Evolutionary conservation across 2,797 vertebrate genomes (phyloP).

Genomic region (Sparidentex hasta): DNA sequence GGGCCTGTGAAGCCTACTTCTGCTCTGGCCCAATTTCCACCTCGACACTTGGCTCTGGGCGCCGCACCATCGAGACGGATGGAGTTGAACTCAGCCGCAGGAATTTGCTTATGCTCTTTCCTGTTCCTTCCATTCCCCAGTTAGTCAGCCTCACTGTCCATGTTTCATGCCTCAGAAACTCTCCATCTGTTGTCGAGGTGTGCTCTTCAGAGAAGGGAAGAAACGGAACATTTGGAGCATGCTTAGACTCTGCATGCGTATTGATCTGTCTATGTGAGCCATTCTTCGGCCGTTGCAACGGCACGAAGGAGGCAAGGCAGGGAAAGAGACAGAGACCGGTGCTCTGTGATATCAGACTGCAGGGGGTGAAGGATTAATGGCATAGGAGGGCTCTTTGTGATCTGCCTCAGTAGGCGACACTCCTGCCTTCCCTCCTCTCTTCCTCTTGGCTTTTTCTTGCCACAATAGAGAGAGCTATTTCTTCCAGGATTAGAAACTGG

Average conservation of each 20-base stretch:
- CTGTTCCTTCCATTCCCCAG: constrained; percentile 42
- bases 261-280: constrained; percentile 45
- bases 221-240: constrained; percentile 59
- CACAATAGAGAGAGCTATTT: constrained; percentile 58
- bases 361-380: constrained; percentile 76
- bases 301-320: constrained; percentile 26
- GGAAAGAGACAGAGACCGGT: constrained; percentile 42
- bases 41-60: constrained; percentile 62
- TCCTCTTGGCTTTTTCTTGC: constrained; percentile 51
- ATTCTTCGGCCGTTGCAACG: constrained; percentile 39
- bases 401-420: constrained; percentile 59
- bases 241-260: constrained; percentile 42
- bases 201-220: constrained; percentile 49
- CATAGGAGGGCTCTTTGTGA: constrained; percentile 71
- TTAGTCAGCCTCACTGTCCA: constrained; percentile 48
- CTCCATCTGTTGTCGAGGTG: constrained; percentile 72
- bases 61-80: constrained; percentile 59
- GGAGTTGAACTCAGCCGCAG: constrained; percentile 59
- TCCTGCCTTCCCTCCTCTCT: constrained; percentile 53
- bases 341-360: constrained; percentile 74
- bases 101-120: constrained; percentile 58
- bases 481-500: constrained; percentile 60
- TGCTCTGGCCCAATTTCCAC: constrained; percentile 68
- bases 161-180: constrained; percentile 78
- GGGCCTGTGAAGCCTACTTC: constrained; percentile 52